Evolutionary conservation across 2,113 vertebrate species (phyloP), one percentile per base, ranked within the genome.

Genomic region (Phaethon lepturus): DNA sequence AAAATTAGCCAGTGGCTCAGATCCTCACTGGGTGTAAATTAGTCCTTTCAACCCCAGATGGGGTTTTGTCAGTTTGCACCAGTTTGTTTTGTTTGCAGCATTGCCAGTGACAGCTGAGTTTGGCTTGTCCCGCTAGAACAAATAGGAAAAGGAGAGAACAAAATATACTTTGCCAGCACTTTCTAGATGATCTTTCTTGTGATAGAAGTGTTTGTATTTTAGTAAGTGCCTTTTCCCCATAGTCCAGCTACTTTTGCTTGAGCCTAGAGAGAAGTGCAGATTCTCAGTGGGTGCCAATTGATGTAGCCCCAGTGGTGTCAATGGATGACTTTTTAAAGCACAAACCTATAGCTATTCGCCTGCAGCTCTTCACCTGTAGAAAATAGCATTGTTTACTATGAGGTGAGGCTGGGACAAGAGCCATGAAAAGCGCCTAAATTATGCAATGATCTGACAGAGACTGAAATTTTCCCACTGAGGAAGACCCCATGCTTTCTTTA

Each of bases 31-130:
- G 1, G 49, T 85, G 83, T 60, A 83, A 90, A 92, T 79, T 23
- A 82, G 82, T 66, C 83, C 67, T 87, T 73, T 35, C 31, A 73
- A 20, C 45, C 75, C 74, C 89, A 93, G 47, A 45, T 69, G 81
- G 89, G 76, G 77, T 62, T 85, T 69, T 88, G 19, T 82, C 45
- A 10, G 7, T 80, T 91, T 71, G 28, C 58, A 86, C 84, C 89
- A 73, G 77, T 80, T 89, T 75, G 79, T 78, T 86, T 93, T 67
- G 49, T 90, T 92, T 94, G 86, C 73, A 79, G 80, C 69, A 19
- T 72, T 94, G 74, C 90, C 68, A 86, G 83, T 56, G 83, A 72
- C 86, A 76, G 83, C 91, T 85, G 95, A 93, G 74, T 90, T 95
- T 87, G 94, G 80, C 91, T 91, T 42, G 8, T 95, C 89, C 93